phyloP scores from a whole-genome alignment of 2,113 vertebrate genomes.

The Rhineura floridana region DNA sequence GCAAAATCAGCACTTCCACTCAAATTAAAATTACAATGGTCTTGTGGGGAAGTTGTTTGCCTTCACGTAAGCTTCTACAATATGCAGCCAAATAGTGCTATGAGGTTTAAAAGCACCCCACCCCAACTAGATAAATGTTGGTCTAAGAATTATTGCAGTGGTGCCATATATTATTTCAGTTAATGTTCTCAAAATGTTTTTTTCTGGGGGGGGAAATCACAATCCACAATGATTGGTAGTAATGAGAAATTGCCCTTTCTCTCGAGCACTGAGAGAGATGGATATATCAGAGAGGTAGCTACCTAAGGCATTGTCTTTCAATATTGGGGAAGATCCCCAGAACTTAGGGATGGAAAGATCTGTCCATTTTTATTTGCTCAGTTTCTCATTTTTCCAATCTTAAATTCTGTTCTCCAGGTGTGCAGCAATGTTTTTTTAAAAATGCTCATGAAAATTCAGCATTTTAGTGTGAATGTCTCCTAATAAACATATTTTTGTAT shows the following conservation, averaged over 20 bases:
- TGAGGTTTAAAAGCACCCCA: neutral
- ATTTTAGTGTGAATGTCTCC: too few relatives aligned
- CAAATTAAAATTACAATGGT: conserved; percentile 24
- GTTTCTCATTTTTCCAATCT: too few relatives aligned
- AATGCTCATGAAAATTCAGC: too few relatives aligned
- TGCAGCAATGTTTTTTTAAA: too few relatives aligned
- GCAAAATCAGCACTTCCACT: neutral
- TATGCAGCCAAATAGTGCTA: neutral
- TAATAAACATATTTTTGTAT: too few relatives aligned
- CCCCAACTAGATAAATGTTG: neutral
- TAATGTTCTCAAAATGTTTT: neutral
- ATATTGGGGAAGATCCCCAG: neutral
- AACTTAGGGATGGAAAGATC: too few relatives aligned
- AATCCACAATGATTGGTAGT: neutral
- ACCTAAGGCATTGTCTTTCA: neutral
- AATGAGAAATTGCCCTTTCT: neutral
- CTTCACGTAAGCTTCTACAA: neutral
- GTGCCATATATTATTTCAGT: neutral
- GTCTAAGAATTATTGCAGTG: neutral
- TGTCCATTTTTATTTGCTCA: too few relatives aligned
- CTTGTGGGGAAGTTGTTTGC: conserved; percentile 6
- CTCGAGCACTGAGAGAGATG: neutral
- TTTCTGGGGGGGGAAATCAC: neutral
- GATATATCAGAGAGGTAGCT: neutral
- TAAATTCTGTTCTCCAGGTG: too few relatives aligned